Percentiles rank a stretch among this genome's conserved stretches.
phyloP scores from a whole-genome alignment of 2,113 vertebrate genomes.

The Fukomys damarensis region DNA sequence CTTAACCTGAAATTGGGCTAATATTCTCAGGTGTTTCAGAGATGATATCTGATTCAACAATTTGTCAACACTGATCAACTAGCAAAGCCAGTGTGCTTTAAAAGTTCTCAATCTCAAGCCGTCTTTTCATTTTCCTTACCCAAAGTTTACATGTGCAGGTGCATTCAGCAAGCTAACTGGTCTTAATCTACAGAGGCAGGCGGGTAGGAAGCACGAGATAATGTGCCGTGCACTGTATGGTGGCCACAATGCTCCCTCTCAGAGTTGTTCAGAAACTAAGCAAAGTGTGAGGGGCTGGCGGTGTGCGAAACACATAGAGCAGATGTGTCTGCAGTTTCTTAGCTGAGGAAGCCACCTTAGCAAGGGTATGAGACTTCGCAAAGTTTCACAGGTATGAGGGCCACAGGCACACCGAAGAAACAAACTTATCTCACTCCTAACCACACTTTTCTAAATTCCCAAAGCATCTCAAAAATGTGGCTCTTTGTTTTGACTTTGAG shows the following conservation, averaged over 20 bases:
- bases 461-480: neutral
- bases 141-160: neutral
- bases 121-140: neutral
- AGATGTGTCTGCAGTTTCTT: too few species aligned
- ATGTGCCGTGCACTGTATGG: neutral
- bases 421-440: neutral
- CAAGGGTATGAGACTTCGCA: neutral
- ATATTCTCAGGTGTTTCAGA: neutral
- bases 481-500: neutral
- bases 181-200: neutral
- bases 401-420: neutral
- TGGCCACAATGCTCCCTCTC: too few species aligned
- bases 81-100: neutral
- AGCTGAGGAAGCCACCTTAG: neutral
- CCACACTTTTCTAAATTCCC: neutral
- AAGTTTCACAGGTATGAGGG: neutral
- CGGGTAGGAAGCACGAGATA: neutral
- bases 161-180: neutral
- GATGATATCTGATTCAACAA: neutral
- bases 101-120: neutral
- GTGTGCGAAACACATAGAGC: too few species aligned
- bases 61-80: neutral
- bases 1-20: neutral
- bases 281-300: too few species aligned
- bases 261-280: too few species aligned